Percentiles rank a stretch among this genome's conserved stretches.
These are phyloP conservation scores for Perca fluviatilis DNA, from an alignment of 2,113 vertebrate species.

Conservation along the genomic window DNA sequence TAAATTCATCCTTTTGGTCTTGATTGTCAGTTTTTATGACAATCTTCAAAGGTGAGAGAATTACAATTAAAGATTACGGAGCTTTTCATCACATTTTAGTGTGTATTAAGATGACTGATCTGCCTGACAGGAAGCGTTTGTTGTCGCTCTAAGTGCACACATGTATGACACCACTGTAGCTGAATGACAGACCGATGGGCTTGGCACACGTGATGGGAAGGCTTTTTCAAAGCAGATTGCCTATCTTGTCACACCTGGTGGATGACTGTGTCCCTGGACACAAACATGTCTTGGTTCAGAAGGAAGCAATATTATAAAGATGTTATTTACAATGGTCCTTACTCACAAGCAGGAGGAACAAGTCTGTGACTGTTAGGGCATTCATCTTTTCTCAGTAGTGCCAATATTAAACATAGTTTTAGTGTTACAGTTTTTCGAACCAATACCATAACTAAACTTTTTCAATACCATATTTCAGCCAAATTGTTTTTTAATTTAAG, in stretches of 20 bases:
- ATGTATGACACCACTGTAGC: neutral
- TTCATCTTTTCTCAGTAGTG: neutral
- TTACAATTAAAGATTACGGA: neutral
- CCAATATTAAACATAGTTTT: neutral
- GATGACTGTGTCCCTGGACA: neutral
- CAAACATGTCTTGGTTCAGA: neutral
- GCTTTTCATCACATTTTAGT: neutral
- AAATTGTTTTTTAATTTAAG: neutral
- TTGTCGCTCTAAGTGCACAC: neutral
- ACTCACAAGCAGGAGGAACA: neutral
- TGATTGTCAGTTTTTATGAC: neutral
- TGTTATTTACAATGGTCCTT: neutral
- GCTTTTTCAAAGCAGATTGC: neutral
- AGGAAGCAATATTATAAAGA: neutral
- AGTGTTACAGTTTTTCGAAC: neutral
- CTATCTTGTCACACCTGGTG: neutral
- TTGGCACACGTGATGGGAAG: neutral
- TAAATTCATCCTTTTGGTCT: neutral
- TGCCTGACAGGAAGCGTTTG: neutral
- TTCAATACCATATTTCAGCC: too few relatives aligned
- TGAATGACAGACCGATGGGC: neutral
- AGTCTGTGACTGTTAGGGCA: neutral
- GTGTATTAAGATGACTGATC: neutral
- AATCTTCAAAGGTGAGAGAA: neutral
- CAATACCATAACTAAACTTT: neutral